Percentiles rank a stretch among this genome's conserved stretches.
Conservation (phyloP, 2,888 invertebrate species). For the Cylloceria caligata region DNA sequence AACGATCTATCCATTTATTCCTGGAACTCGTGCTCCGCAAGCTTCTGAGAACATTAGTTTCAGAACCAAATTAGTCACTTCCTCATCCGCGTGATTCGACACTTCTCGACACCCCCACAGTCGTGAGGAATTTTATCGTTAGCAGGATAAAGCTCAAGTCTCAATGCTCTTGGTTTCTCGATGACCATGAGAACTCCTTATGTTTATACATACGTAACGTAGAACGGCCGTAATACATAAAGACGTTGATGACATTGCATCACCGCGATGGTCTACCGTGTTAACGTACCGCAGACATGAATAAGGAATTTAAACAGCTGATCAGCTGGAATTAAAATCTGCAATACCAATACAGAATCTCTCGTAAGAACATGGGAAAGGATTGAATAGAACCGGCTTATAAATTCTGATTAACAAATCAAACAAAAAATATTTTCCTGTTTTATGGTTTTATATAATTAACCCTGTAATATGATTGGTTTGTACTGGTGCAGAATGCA, state of each 20-base stretch:
- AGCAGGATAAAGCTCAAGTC: not conserved
- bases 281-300: constrained; percentile 8
- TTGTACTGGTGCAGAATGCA: too few relatives aligned
- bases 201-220: not conserved
- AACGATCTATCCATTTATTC: not conserved
- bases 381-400: not conserved
- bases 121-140: constrained; percentile 37
- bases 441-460: too few relatives aligned
- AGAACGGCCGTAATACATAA: constrained; percentile 10
- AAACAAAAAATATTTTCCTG: too few relatives aligned
- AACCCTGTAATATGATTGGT: too few relatives aligned
- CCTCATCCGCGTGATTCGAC: constrained; percentile 40
- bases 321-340: not conserved
- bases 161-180: constrained; percentile 23
- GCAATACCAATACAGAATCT: not conserved
- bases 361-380: not conserved
- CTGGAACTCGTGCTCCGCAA: constrained; percentile 6
- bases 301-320: constrained; percentile 19
- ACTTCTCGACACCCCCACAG: constrained; percentile 37
- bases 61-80: constrained; percentile 46
- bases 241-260: constrained; percentile 23
- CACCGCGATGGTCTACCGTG: constrained; percentile 9
- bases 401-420: not conserved
- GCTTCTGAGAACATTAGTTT: constrained; percentile 35
- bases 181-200: constrained; percentile 32